phyloP scores from a whole-genome alignment of 2,888 invertebrate species.

The Athetis lepigone region DNA sequence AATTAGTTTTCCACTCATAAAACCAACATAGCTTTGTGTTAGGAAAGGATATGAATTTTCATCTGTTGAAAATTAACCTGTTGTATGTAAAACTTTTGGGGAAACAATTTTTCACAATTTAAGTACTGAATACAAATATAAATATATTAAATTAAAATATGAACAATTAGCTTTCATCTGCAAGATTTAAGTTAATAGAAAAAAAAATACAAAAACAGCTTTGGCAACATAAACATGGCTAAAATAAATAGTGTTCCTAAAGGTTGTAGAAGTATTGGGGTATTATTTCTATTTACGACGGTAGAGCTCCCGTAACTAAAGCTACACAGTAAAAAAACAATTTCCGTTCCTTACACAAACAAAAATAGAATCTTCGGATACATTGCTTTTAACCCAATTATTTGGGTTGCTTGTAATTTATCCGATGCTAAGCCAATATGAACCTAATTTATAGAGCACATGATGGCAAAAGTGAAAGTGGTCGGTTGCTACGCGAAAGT shows the following conservation, averaged over 20 bases:
- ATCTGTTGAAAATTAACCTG: not conserved
- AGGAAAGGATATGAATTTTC: not conserved
- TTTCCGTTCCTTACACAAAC: conserved; percentile 5
- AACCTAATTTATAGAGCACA: conserved; percentile 1
- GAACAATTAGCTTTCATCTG: too few relatives aligned
- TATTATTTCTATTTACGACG: conserved; percentile 33
- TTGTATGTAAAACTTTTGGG: too few relatives aligned
- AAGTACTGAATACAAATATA: too few relatives aligned
- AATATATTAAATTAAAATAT: not conserved
- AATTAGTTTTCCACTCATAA: not conserved
- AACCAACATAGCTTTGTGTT: not conserved
- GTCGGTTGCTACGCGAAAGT: conserved; percentile 49
- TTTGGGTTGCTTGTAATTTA: conserved; percentile 5
- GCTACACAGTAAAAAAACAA: conserved; percentile 3
- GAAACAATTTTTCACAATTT: too few relatives aligned
- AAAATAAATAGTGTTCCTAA: conserved; percentile 6
- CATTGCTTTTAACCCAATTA: conserved; percentile 24
- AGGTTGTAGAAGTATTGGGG: conserved; percentile 20
- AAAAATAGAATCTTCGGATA: not conserved
- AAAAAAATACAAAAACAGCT: too few relatives aligned
- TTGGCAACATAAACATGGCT: too few relatives aligned
- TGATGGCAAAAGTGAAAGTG: conserved; percentile 32
- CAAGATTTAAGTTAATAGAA: too few relatives aligned
- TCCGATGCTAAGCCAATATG: conserved; percentile 5
- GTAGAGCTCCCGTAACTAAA: conserved; percentile 1